Evolutionary conservation across 2,797 vertebrate species (phyloP), one percentile per base, ranked within the genome.

Genomic region (Cyclura pinguis): DNA sequence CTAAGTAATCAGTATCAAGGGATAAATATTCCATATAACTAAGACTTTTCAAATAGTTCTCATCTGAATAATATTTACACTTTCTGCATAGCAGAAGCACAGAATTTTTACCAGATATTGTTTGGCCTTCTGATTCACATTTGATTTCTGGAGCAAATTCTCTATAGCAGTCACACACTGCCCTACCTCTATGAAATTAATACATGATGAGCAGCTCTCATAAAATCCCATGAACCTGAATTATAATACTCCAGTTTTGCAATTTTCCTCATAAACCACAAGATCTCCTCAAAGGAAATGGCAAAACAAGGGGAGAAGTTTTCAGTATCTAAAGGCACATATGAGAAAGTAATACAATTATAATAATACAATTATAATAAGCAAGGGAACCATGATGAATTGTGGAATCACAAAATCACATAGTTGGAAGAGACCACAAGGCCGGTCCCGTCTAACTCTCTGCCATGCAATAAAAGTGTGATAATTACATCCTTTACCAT

Each of bases 171-270:
- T 32, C 55, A 64, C 55, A 64, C 16, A 64, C 35, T 42, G 4
- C 57, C 42, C 4, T 62, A 22, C 59, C 5, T 64, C 9, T 47
- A 24, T 47, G 20, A 76, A 12, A 74, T 7, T 59, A 55, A 7
- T 77, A 38, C 0, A 14, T 76, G 32, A 18, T 67, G 38, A 73
- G 50, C 12, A 73, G 5, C 24, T 47, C 12, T n/a, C 16, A n/a
- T 1, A 80, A 67, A 74, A 16, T 35, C 85, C 42, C 89, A 89
- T 74, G 84, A 93, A 91, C 22, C 7, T 3, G 32, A 32, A 69
- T n/a, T 22, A 59, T 35, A 47, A 76, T 50, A 13, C 74, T 0
- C 0, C 47, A 81, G 85, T 32, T 92, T 24, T 38, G 62, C 0
- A 80, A 35, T 32, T 85, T 0, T 77, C 73, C 0, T 1, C 55